Evolutionary conservation across 1,140 invertebrate species (phyloP).

Genomic region (Thaumetopoea pityocampa): DNA sequence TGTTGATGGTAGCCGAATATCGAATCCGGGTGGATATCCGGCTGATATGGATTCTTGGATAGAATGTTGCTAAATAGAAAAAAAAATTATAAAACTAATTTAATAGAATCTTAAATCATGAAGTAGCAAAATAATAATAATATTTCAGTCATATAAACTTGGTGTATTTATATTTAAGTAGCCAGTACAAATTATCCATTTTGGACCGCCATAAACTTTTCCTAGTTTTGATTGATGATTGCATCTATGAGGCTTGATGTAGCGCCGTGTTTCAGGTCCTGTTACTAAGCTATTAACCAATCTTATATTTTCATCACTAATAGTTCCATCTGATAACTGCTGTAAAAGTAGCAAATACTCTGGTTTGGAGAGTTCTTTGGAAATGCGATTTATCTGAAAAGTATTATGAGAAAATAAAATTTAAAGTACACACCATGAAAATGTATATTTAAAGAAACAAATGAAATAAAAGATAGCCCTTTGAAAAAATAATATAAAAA

Average conservation of each 20-base stretch:
- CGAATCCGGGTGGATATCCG: too few relatives aligned
- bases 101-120: too few relatives aligned
- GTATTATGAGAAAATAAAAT: too few relatives aligned
- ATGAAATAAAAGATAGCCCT: too few relatives aligned
- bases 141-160: conserved; percentile 55
- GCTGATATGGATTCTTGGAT: too few relatives aligned
- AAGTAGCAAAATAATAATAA: too few relatives aligned
- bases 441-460: too few relatives aligned
- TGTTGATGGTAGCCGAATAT: too few relatives aligned
- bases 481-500: too few relatives aligned
- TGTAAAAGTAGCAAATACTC: conserved; percentile 53
- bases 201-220: conserved; percentile 54
- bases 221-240: conserved; percentile 57
- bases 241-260: conserved; percentile 64
- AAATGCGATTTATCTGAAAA: conserved; percentile 60
- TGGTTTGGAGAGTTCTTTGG: conserved; percentile 53
- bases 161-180: conserved; percentile 63
- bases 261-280: conserved; percentile 53
- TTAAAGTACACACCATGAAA: too few relatives aligned
- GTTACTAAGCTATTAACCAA: conserved; percentile 46
- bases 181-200: conserved; percentile 63
- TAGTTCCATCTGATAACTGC: conserved; percentile 44
- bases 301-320: conserved; percentile 36
- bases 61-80: too few relatives aligned
- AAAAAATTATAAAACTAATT: too few relatives aligned